These are phyloP conservation scores for Piscicola geometra DNA, from an alignment of 2,888 invertebrate species.

Conservation along the genomic window DNA sequence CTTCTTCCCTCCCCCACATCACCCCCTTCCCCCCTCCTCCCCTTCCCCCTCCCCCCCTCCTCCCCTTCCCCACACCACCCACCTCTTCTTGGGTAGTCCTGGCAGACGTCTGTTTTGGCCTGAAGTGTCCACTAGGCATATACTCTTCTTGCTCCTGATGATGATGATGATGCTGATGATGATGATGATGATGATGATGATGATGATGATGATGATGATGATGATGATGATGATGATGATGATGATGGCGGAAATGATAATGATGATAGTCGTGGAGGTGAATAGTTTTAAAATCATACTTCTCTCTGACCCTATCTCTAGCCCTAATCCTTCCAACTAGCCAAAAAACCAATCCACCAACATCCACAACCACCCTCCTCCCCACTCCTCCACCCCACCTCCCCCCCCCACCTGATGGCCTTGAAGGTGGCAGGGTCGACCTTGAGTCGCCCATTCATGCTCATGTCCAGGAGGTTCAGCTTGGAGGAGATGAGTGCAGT, in stretches of 20 bases:
- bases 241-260: background rate
- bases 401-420: slow-evolving; percentile 53
- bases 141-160: slow-evolving; percentile 48
- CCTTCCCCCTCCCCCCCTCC: too few relatives aligned
- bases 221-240: slow-evolving; percentile 19
- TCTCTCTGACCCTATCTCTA: too few relatives aligned
- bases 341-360: too few relatives aligned
- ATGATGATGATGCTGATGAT: background rate
- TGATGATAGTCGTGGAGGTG: slow-evolving; percentile 4
- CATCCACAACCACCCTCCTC: slow-evolving; percentile 38
- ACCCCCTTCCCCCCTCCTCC: too few relatives aligned
- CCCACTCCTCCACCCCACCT: too few relatives aligned
- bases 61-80: background rate
- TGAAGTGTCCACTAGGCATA: slow-evolving; percentile 56
- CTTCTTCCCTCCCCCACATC: too few relatives aligned
- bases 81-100: slow-evolving; percentile 42
- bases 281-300: background rate
- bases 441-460: slow-evolving; percentile 55
- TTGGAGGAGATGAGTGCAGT: slow-evolving; percentile 54
- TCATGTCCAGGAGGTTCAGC: slow-evolving; percentile 56
- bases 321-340: too few relatives aligned
- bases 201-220: slow-evolving; percentile 8
- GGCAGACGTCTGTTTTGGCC: slow-evolving; percentile 52
- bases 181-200: background rate
- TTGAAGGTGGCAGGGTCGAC: slow-evolving; percentile 50